These are phyloP conservation scores for Sminthurides aquaticus DNA, from an alignment of 2,888 invertebrate genomes.

Conservation along the genomic window DNA sequence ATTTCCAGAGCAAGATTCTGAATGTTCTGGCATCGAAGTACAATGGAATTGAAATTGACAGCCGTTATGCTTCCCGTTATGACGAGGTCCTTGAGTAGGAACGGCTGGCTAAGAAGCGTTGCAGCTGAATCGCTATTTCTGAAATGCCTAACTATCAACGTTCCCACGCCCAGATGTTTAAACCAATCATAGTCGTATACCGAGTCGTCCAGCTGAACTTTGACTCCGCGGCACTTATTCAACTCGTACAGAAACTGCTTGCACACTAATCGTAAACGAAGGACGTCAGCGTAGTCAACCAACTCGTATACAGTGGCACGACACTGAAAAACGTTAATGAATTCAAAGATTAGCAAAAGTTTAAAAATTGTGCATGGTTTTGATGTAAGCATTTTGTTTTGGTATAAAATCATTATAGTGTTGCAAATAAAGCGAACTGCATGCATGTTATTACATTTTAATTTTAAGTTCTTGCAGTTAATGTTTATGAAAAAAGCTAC, in stretches of 20 bases:
- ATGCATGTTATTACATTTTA: too few species aligned
- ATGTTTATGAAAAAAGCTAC: too few species aligned
- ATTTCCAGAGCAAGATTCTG: slow-evolving; percentile 18
- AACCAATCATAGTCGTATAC: slow-evolving; percentile 19
- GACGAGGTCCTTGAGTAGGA: slow-evolving; percentile 22
- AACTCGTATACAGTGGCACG: slow-evolving; percentile 22
- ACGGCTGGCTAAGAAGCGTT: slow-evolving; percentile 17
- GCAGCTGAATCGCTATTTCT: not conserved
- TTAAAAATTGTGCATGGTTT: too few species aligned
- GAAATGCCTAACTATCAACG: slow-evolving; percentile 25
- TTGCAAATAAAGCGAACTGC: too few species aligned
- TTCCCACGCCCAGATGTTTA: slow-evolving; percentile 23
- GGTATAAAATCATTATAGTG: too few species aligned
- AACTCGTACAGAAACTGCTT: slow-evolving; percentile 22
- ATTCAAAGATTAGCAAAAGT: too few species aligned
- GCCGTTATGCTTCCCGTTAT: slow-evolving; percentile 23
- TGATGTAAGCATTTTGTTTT: too few species aligned
- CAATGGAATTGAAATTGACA: slow-evolving; percentile 20
- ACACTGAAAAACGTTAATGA: too few species aligned
- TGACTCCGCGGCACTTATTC: slow-evolving; percentile 17
- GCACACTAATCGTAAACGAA: slow-evolving; percentile 23
- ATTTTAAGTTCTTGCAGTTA: too few species aligned
- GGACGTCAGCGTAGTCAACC: slow-evolving; percentile 17
- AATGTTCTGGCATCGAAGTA: slow-evolving; percentile 18
- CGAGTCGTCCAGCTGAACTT: slow-evolving; percentile 23